A percentile compares a stretch with the other conserved stretches of the same genome.
Conservation (phyloP, 2,888 invertebrate species). For the Trichopoda pennipes region DNA sequence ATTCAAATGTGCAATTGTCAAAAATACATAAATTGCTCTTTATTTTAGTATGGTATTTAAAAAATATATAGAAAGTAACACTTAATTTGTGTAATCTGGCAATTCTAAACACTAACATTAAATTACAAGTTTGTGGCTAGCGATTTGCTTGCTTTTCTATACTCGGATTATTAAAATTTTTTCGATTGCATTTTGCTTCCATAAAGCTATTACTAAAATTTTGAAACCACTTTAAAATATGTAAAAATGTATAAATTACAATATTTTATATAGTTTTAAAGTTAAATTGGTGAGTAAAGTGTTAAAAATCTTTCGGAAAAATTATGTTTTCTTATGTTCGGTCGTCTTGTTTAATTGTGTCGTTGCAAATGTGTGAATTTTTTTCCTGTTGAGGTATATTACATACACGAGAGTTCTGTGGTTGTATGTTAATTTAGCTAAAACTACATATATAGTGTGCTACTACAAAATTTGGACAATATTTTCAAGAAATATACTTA, state of each 20-base stretch:
- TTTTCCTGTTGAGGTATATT: slow-evolving; percentile 53
- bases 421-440: slow-evolving; percentile 26
- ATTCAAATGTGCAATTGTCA: neutral
- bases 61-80: neutral
- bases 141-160: slow-evolving; percentile 52
- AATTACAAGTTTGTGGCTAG: slow-evolving; percentile 58
- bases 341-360: slow-evolving; percentile 45
- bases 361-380: slow-evolving; percentile 59
- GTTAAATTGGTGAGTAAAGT: slow-evolving; percentile 62
- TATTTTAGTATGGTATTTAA: neutral
- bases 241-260: slow-evolving; percentile 30
- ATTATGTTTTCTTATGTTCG: slow-evolving; percentile 30
- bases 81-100: slow-evolving; percentile 22
- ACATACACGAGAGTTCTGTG: slow-evolving; percentile 52
- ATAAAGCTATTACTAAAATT: slow-evolving; percentile 44
- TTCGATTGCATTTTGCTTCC: slow-evolving; percentile 29
- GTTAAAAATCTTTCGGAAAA: slow-evolving; percentile 31
- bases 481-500: neutral
- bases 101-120: slow-evolving; percentile 44
- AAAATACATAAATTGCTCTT: neutral
- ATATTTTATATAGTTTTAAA: slow-evolving; percentile 44
- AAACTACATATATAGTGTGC: slow-evolving; percentile 18
- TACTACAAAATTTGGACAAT: slow-evolving; percentile 2
- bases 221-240: slow-evolving; percentile 46
- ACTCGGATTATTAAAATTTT: slow-evolving; percentile 50